Evolutionary conservation across 2,113 vertebrate species (phyloP).

Genomic region (Phalacrocorax aristotelis): DNA sequence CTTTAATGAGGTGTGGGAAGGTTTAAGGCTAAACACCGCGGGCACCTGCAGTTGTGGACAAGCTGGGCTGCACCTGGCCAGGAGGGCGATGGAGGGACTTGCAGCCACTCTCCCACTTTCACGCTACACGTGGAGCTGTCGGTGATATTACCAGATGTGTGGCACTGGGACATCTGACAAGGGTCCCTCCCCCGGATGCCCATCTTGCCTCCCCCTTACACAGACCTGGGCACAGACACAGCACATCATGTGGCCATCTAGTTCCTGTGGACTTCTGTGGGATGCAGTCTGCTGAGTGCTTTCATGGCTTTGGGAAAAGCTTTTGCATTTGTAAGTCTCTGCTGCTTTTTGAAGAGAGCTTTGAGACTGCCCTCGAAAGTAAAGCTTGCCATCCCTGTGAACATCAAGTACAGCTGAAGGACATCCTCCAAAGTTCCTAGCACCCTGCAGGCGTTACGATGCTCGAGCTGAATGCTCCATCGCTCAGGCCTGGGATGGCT

Average conservation of each 20-base stretch:
- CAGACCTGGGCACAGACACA: neutral
- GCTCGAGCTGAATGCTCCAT: neutral
- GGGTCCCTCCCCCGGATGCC: neutral
- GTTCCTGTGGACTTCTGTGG: neutral
- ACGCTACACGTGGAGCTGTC: neutral
- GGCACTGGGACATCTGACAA: neutral
- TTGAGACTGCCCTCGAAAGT: neutral
- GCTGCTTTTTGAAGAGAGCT: neutral
- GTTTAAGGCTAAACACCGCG: neutral
- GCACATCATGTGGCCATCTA: neutral
- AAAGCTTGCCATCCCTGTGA: neutral
- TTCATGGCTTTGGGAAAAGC: neutral
- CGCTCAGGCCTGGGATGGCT: neutral
- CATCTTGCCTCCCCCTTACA: neutral
- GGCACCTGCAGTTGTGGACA: fast-evolving
- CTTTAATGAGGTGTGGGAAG: neutral
- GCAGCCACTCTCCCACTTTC: neutral
- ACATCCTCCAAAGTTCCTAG: neutral
- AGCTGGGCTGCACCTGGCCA: neutral
- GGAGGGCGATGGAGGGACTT: neutral
- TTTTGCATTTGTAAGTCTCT: neutral
- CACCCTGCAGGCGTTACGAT: neutral
- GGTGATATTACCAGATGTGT: neutral
- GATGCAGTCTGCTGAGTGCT: neutral
- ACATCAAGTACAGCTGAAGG: neutral